These are phyloP conservation scores for Pyxicephalus adspersus DNA, from an alignment of 2,113 vertebrate species.

Conservation along the genomic window DNA sequence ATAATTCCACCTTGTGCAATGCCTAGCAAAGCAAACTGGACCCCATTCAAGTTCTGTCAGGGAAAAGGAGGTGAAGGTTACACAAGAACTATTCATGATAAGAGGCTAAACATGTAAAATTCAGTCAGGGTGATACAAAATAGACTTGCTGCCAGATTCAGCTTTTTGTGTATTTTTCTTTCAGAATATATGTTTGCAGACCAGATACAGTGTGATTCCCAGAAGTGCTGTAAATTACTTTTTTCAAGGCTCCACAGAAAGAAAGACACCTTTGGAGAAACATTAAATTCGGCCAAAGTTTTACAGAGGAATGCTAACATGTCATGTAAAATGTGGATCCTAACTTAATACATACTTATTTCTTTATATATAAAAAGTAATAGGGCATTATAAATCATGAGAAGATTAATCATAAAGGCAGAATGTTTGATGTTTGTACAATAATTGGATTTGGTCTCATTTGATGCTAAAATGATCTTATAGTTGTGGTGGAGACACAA, in stretches of 20 bases:
- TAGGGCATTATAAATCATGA: too few species aligned
- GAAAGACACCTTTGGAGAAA: slow-evolving; percentile 20
- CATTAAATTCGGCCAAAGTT: slow-evolving; percentile 11
- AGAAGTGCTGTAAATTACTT: slow-evolving; percentile 17
- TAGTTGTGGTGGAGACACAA: too few species aligned
- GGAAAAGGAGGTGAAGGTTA: slow-evolving; percentile 31
- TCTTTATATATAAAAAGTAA: too few species aligned
- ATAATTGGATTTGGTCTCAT: too few species aligned
- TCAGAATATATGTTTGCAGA: slow-evolving; percentile 19
- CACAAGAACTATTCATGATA: neutral
- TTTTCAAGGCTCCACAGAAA: slow-evolving; percentile 10
- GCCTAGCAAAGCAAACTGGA: neutral
- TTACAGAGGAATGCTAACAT: slow-evolving; percentile 28
- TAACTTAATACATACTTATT: too few species aligned
- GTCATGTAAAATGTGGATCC: neutral
- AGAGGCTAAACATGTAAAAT: neutral
- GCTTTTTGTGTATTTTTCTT: slow-evolving; percentile 46
- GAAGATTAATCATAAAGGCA: too few species aligned
- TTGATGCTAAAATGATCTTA: too few species aligned
- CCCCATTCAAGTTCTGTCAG: neutral
- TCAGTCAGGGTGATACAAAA: neutral
- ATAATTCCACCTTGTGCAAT: neutral
- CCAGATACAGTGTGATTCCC: slow-evolving; percentile 39
- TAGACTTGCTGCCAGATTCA: slow-evolving; percentile 19
- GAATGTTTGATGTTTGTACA: too few species aligned